These are phyloP conservation scores for Pteria penguin DNA, from an alignment of 2,888 invertebrate genomes.

Conservation along the genomic window DNA sequence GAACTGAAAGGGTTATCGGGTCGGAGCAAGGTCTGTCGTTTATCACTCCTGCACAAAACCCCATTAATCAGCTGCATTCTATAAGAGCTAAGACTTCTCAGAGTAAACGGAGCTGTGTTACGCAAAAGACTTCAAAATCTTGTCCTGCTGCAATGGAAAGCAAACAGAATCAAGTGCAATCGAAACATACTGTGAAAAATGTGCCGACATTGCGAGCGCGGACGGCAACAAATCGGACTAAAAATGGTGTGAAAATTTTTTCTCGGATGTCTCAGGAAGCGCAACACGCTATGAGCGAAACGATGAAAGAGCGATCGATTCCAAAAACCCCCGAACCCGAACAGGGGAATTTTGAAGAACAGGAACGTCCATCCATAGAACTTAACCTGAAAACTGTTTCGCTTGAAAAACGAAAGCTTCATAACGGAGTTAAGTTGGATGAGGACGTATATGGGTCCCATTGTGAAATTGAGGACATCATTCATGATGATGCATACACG, in stretches of 20 bases:
- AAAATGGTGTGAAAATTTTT: constrained; percentile 51
- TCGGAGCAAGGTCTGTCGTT: constrained; percentile 6
- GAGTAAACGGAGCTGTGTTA: constrained; percentile 51
- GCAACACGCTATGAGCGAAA: constrained; percentile 68
- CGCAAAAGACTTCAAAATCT: constrained; percentile 55
- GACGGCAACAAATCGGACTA: constrained; percentile 48
- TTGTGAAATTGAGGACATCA: constrained; percentile 4
- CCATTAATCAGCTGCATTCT: background rate
- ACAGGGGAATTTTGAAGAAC: constrained; percentile 15
- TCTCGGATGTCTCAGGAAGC: constrained; percentile 70
- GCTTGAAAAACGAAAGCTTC: background rate
- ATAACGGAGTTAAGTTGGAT: background rate
- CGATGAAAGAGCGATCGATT: constrained; percentile 54
- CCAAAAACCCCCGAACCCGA: background rate
- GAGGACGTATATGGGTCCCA: constrained; percentile 9
- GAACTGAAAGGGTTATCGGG: constrained; percentile 1
- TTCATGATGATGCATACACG: constrained; percentile 20
- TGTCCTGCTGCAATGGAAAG: constrained; percentile 60
- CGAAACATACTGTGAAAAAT: constrained; percentile 12
- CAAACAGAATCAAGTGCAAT: constrained; percentile 19
- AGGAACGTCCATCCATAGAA: background rate
- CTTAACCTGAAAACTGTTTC: background rate
- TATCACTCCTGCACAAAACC: constrained; percentile 26
- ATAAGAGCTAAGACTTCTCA: constrained; percentile 50
- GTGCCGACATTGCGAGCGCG: constrained; percentile 43